Evolutionary conservation across 2,797 vertebrate species (phyloP).

Genomic region (Neosilurus mollespiculum): DNA sequence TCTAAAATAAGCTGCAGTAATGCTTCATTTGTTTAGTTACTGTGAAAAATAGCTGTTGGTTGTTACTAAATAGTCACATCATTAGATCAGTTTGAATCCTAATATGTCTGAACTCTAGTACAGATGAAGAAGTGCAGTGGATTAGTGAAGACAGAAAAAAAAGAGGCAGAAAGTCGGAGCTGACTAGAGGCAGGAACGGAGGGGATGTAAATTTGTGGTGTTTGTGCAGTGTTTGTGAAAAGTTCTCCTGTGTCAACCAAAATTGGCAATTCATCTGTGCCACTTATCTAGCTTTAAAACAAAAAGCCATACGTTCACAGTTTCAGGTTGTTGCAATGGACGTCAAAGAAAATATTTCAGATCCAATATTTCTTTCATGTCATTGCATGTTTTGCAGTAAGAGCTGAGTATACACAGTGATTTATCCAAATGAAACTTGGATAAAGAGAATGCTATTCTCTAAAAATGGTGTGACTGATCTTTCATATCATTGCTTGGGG

Average conservation of each 20-base stretch:
- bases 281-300: conserved; percentile 24
- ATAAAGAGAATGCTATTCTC: background rate
- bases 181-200: conserved; percentile 4
- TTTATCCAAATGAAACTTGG: background rate
- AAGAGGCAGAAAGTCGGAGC: background rate
- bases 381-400: background rate
- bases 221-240: background rate
- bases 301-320: background rate
- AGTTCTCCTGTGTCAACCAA: background rate
- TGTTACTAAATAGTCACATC: background rate
- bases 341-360: background rate
- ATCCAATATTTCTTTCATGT: background rate
- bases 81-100: background rate
- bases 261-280: conserved; percentile 26
- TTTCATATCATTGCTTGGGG: background rate
- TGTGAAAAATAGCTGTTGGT: background rate
- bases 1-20: background rate
- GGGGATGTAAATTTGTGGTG: conserved; percentile 14
- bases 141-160: background rate
- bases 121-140: background rate
- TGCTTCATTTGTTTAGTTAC: background rate
- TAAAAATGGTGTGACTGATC: background rate
- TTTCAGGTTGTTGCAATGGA: background rate
- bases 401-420: background rate
- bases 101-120: background rate